Evolutionary conservation across 1,140 invertebrate genomes (phyloP).

Genomic region (Lepidurus arcticus): DNA sequence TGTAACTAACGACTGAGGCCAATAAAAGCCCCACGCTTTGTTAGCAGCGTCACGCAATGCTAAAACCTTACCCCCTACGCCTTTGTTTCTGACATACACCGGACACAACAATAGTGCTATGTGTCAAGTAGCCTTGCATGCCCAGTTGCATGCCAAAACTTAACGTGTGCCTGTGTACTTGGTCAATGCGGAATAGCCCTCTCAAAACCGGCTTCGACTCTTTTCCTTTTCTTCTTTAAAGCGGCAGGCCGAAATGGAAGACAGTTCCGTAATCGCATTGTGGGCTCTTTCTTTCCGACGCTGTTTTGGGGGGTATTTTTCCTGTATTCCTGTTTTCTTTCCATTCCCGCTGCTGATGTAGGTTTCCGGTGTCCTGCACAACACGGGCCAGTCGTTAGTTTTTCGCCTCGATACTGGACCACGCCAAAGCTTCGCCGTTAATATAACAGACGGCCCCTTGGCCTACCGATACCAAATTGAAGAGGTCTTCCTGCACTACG

Average conservation of each 20-base stretch:
- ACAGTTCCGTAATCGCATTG: not conserved
- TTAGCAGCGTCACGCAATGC: conserved; percentile 1
- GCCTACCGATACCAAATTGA: conserved; percentile 93
- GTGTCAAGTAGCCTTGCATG: conserved; percentile 19
- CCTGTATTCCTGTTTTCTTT: conserved; percentile 36
- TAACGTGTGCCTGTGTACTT: not conserved
- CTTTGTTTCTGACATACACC: not conserved
- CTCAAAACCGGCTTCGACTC: not conserved
- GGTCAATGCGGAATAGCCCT: not conserved
- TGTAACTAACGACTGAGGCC: conserved; percentile 26
- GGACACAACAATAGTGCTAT: not conserved
- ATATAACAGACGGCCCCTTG: conserved; percentile 86
- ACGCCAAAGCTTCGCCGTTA: conserved; percentile 43
- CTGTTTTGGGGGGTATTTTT: conserved; percentile 29
- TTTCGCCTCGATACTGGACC: conserved; percentile 41
- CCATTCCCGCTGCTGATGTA: conserved; percentile 48
- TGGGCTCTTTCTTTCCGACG: not conserved
- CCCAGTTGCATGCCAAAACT: not conserved
- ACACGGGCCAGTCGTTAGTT: conserved; percentile 38
- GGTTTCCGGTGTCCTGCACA: conserved; percentile 36
- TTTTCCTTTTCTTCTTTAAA: not conserved
- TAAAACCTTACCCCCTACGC: not conserved
- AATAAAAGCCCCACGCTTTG: conserved; percentile 14
- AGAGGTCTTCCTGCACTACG: conserved; percentile 83
- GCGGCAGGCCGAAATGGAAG: not conserved